Base-by-base conservation (phyloP, 1,140 invertebrate genomes). In the Bacillus rossius region DNA sequence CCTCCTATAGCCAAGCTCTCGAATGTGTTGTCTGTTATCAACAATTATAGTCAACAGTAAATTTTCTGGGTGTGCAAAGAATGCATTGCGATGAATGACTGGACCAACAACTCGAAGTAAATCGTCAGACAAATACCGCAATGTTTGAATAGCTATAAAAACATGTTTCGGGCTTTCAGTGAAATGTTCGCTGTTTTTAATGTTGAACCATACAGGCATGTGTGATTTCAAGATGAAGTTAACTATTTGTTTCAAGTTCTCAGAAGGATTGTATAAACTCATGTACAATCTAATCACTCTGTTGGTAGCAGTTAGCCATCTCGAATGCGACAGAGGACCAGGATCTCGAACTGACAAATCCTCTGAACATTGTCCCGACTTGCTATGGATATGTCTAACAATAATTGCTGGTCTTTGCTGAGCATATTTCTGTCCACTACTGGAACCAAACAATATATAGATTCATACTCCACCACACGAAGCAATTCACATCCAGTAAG, bases 301-400 rank as follows among this genome's bases (percentile, higher is more conserved):
- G 48, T 70, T 72, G 22, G 68, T 67, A 13, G 56, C 45, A 37
- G 70, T 72, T 2, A 73, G 52, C 68, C 70, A 72, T 8, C 71
- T 52, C 4, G 68, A 57, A 65, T 72, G 67, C 5, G 64, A 60
- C 8, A 73, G 54, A 49, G 65, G 61, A n/a, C 66, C 67, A 20
- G 68, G 68, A 10, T 59, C 51, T 56, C 55, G 65, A 48, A 63
- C 63, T 37, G 57, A 48, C 25, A 73, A 65, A 51, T 71, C 64
- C 40, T 51, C 41, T 8, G 65, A 29, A 57, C 58, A 65, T 3
- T 43, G 8, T 42, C 67, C 71, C 59, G 37, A 64, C 34, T 38
- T 19, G 65, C 65, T 57, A 34, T 52, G 17, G 53, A 48, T 7
- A 71, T 67, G 37, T 64, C 50, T 20, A 65, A 54, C 40, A 72